These are phyloP conservation scores for Anolis apletophallus DNA, from an alignment of 2,797 vertebrate genomes.

Conservation along the genomic window DNA sequence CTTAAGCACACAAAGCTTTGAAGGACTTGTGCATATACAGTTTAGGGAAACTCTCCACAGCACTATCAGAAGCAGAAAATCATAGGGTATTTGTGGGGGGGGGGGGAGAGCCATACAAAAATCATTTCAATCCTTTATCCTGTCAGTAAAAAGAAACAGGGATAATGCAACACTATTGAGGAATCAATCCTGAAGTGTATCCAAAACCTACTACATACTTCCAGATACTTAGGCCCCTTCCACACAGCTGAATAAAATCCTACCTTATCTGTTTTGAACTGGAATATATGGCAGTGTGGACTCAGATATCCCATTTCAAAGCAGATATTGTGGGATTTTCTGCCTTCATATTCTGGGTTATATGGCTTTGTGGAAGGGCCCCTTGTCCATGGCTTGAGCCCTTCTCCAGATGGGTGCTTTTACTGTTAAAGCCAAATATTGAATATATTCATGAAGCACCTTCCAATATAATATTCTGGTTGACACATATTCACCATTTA, in stretches of 20 bases:
- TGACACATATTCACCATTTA: slow-evolving; percentile 19
- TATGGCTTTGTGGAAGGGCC: not conserved
- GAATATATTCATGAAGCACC: not conserved
- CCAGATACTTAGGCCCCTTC: too few species aligned
- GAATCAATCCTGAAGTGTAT: not conserved
- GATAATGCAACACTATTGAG: not conserved
- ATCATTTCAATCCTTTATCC: accelerated
- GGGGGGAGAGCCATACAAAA: slow-evolving; percentile 12
- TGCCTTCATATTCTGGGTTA: too few species aligned
- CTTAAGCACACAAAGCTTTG: slow-evolving; percentile 39
- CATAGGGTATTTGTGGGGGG: not conserved
- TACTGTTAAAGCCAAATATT: not conserved
- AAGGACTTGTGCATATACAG: slow-evolving; percentile 31
- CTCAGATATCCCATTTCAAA: too few species aligned
- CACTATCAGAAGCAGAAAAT: slow-evolving; percentile 39
- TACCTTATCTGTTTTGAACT: too few species aligned
- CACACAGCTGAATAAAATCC: too few species aligned
- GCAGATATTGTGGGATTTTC: too few species aligned
- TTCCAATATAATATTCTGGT: not conserved
- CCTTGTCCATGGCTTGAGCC: not conserved
- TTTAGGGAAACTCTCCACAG: slow-evolving; percentile 32
- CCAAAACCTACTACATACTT: not conserved
- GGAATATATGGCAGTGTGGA: too few species aligned
- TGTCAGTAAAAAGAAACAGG: not conserved
- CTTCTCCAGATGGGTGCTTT: slow-evolving; percentile 17